Percentiles rank a stretch among this genome's conserved stretches.
Conservation (phyloP, 1,140 invertebrate species). For the Drosophila ficusphila region DNA sequence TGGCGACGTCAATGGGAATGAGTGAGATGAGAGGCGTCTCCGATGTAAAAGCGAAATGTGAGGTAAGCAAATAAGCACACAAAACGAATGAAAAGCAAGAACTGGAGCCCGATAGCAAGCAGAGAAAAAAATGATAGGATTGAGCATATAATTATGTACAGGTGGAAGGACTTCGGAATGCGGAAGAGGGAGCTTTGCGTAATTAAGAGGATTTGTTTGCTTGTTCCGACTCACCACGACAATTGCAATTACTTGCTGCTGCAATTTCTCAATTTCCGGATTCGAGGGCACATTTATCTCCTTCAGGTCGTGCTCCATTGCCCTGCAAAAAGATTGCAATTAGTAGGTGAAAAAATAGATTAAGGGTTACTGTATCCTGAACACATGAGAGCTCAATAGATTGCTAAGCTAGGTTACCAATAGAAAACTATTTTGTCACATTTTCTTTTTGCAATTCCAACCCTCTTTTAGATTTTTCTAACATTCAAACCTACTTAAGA, state of each 20-base stretch:
- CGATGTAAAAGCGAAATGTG: conserved; percentile 41
- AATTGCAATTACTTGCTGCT: conserved; percentile 83
- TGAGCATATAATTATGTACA: conserved; percentile 23
- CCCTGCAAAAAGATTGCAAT: conserved; percentile 43
- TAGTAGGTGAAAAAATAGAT: conserved; percentile 2
- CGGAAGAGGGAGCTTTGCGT: conserved; percentile 26
- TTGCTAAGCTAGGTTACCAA: too few species aligned
- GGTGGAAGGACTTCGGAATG: neutral
- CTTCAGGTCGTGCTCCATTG: conserved; percentile 83
- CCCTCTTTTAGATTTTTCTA: too few species aligned
- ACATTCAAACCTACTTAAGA: conserved; percentile 58
- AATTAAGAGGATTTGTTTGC: conserved; percentile 45
- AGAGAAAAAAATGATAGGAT: conserved; percentile 13
- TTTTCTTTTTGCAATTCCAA: too few species aligned
- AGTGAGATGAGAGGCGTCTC: conserved; percentile 27
- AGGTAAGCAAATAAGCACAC: conserved; percentile 43
- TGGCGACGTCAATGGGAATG: conserved; percentile 19
- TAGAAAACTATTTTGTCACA: too few species aligned
- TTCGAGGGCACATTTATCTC: conserved; percentile 82
- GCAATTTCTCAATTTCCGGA: conserved; percentile 82
- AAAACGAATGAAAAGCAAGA: conserved; percentile 4
- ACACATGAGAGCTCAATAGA: neutral
- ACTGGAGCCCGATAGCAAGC: conserved; percentile 19
- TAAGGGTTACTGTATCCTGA: neutral
- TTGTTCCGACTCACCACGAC: conserved; percentile 76